Percentiles rank a stretch among this genome's conserved stretches.
Evolutionary conservation across 2,888 invertebrate genomes (phyloP).

Genomic region (Rhamnusium bicolor): DNA sequence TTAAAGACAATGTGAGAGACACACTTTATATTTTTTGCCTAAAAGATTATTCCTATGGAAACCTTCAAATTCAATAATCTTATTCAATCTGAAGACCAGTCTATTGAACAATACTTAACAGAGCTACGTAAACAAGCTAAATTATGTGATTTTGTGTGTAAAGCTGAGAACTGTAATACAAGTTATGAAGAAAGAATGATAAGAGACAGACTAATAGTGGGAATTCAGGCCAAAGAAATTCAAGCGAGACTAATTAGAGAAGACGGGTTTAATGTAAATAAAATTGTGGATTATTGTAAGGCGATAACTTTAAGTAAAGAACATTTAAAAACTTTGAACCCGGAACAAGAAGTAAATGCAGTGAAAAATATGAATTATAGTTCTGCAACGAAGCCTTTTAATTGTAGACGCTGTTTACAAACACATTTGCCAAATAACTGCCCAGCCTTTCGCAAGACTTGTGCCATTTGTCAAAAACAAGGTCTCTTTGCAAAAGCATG

Average conservation of each 20-base stretch:
- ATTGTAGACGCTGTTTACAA: too few relatives aligned
- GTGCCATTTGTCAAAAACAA: too few relatives aligned
- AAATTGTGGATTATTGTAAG: not conserved
- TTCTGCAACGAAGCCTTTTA: too few relatives aligned
- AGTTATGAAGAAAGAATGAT: not conserved
- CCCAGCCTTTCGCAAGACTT: too few relatives aligned
- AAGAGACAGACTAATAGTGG: not conserved
- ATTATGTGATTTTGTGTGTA: not conserved
- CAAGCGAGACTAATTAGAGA: not conserved
- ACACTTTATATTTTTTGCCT: constrained; percentile 1
- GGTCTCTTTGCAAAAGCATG: too few relatives aligned
- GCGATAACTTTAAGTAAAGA: too few relatives aligned
- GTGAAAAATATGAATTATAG: not conserved
- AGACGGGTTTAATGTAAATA: not conserved
- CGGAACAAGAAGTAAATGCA: not conserved
- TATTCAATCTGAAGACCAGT: not conserved
- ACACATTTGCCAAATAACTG: too few relatives aligned
- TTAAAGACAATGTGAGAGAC: not conserved
- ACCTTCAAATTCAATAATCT: constrained; percentile 20
- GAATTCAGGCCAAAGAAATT: not conserved
- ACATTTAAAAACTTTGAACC: not conserved
- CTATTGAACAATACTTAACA: not conserved
- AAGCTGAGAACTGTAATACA: not conserved
- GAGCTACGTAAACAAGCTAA: not conserved
- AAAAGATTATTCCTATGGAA: constrained; percentile 3